phyloP scores from a whole-genome alignment of 2,888 invertebrate species.

The Nemurella pictetii region DNA sequence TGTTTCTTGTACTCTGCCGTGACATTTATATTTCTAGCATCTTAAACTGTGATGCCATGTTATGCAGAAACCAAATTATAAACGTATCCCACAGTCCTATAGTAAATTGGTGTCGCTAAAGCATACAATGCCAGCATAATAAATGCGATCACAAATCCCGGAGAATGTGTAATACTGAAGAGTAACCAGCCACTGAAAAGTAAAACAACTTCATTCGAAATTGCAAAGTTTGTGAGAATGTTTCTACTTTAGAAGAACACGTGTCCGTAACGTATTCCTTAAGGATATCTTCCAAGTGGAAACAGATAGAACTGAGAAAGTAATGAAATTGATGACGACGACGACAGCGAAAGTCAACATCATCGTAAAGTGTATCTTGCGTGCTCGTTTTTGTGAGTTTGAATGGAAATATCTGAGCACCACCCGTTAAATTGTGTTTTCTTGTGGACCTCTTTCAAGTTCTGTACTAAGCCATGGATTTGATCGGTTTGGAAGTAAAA shows the following conservation, averaged over 20 bases:
- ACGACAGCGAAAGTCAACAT: background rate
- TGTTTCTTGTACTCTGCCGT: no score
- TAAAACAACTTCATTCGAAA: no score
- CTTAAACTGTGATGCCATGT: background rate
- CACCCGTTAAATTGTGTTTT: background rate
- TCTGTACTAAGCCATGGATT: background rate
- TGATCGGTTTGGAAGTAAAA: background rate
- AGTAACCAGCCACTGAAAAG: background rate
- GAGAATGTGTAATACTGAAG: background rate
- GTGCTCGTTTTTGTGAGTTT: background rate
- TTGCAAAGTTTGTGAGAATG: no score
- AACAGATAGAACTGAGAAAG: background rate
- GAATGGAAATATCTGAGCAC: no score
- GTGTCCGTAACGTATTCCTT: background rate
- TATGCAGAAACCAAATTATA: background rate
- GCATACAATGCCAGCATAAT: background rate
- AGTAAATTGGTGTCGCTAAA: background rate
- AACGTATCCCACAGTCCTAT: background rate
- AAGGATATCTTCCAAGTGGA: background rate
- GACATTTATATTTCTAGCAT: background rate
- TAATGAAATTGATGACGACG: background rate
- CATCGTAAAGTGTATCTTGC: background rate
- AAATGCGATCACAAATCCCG: background rate
- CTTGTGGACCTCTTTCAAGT: background rate
- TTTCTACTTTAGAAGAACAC: no score